A percentile compares a stretch with the other conserved stretches of the same genome.
phyloP scores from a whole-genome alignment of 1,140 invertebrate species.

The Calliphora vicina region DNA sequence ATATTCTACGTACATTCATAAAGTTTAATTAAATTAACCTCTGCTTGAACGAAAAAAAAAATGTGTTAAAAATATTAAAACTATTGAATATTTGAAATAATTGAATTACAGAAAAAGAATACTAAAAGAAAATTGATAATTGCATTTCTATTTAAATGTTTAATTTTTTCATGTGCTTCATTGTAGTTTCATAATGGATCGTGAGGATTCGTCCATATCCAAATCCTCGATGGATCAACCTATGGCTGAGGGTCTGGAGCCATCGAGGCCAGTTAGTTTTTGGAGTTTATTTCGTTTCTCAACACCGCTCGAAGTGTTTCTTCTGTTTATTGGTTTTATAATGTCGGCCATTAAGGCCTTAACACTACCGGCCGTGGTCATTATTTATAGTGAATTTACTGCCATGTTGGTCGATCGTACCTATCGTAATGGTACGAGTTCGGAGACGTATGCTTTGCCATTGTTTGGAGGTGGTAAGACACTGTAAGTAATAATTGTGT shows the following conservation, averaged over 20 bases:
- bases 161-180: background rate
- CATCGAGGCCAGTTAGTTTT: slow-evolving; percentile 50
- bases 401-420: slow-evolving; percentile 69
- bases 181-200: slow-evolving; percentile 45
- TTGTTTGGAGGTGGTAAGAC: slow-evolving; percentile 65
- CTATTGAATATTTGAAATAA: slow-evolving; percentile 14
- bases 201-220: slow-evolving; percentile 50
- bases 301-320: slow-evolving; percentile 67
- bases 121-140: too few species aligned
- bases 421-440: slow-evolving; percentile 58
- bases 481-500: slow-evolving; percentile 67
- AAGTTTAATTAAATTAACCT: slow-evolving; percentile 59
- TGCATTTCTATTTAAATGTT: background rate
- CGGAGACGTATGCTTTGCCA: slow-evolving; percentile 62
- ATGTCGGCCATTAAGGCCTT: slow-evolving; percentile 70
- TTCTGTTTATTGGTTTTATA: slow-evolving; percentile 67
- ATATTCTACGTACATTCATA: background rate
- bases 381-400: slow-evolving; percentile 76
- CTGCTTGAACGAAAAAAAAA: slow-evolving; percentile 35
- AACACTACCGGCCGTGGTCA: slow-evolving; percentile 73
- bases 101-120: slow-evolving; percentile 4
- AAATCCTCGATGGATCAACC: slow-evolving; percentile 45
- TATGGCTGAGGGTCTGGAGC: slow-evolving; percentile 49
- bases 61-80: slow-evolving; percentile 6
- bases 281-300: slow-evolving; percentile 69